Base-by-base conservation (phyloP, 1,140 invertebrate genomes). In the Notospermus geniculatus region DNA sequence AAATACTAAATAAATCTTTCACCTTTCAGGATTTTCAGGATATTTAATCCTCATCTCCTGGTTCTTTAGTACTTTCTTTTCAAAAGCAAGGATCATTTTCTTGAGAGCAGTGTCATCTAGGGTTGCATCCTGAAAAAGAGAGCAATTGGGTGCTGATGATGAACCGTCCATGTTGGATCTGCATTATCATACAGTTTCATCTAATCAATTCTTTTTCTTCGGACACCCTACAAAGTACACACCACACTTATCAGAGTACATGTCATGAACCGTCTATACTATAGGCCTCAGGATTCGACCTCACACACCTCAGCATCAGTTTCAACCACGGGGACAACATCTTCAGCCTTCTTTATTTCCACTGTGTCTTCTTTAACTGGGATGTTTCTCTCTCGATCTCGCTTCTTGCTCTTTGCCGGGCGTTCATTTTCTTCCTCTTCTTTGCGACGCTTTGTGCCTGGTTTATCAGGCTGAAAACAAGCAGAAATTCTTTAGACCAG, bases 1-100 rank as follows among this genome's bases (percentile, higher is more conserved):
- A n/a, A n/a, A n/a, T n/a, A n/a, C n/a, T n/a, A n/a, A n/a, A n/a
- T n/a, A 25, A 15, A 11, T 17, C 11, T 46, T 71, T 77, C 82
- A 89, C 87, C 96, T 97, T 77, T 97, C 92, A 43, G 97, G 93
- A 70, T 91, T 88, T 80, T 98, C 96, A 1, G 95, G 91, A 83
- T 95, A 98, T 81, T 99, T 99, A 0, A 99, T 97, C 70, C 97
- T 86, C 89, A 97, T 93, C 84, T 99, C 96, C 77, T 97, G 91
- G 80, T 99, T 99, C 80, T 90, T 94, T 0, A 96, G 83, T 45
- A 91, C 89, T 75, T 91, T 87, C 75, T 98, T 98, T 76, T 99
- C 97, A 84, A 99, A 96, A 68, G 83, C 78, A 17, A 96, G 81
- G 36, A 97, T 86, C 74, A 97, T 87, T 76, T 90, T 89, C 74